Conservation (phyloP, 2,113 vertebrate species). For the Ammodytes marinus region DNA sequence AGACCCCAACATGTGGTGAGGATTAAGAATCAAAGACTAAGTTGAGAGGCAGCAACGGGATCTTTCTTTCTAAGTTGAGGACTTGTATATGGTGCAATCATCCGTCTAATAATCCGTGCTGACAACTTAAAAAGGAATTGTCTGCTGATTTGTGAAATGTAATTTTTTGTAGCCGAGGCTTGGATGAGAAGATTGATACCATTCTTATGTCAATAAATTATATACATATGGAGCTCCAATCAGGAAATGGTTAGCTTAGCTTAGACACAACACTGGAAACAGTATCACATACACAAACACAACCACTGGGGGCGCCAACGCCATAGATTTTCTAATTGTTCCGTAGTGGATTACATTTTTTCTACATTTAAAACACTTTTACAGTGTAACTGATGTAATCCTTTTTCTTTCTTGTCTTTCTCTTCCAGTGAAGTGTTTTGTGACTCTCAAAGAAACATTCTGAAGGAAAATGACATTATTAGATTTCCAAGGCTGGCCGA, state of each 20-base stretch:
- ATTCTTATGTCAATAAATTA: neutral
- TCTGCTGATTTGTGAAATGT: neutral
- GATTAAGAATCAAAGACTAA: neutral
- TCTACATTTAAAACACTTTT: neutral
- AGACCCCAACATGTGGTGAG: constrained; percentile 90
- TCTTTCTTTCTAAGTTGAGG: neutral
- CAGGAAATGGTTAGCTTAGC: neutral
- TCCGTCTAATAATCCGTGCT: neutral
- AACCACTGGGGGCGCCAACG: no score
- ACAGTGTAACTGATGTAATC: neutral
- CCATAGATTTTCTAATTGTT: neutral
- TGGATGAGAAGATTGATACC: neutral
- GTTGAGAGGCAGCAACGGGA: neutral
- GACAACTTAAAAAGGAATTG: neutral
- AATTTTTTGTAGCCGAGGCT: neutral
- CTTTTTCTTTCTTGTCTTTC: constrained; percentile 11
- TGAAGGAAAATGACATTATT: constrained; percentile 90
- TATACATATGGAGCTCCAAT: neutral
- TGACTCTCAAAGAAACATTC: constrained; percentile 86
- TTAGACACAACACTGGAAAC: neutral
- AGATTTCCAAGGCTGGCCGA: constrained; percentile 88
- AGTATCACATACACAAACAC: no score
- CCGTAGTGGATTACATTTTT: constrained; percentile 11
- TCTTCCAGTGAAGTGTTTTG: constrained; percentile 89
- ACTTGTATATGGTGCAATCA: neutral